phyloP scores from a whole-genome alignment of 2,797 vertebrate species.

The Telmatherina bonti region DNA sequence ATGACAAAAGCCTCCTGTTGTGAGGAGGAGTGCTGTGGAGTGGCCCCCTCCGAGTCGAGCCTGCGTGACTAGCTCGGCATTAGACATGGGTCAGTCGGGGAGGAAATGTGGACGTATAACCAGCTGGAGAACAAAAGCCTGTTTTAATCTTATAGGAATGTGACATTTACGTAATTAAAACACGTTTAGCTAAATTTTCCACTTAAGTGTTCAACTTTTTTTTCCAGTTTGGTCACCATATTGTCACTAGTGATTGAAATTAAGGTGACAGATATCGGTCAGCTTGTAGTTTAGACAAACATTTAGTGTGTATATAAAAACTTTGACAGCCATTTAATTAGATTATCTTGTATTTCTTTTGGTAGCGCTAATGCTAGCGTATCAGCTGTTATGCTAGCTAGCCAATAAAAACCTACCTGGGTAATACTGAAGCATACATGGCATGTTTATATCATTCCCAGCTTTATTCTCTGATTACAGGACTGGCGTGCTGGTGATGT shows the following conservation, averaged over 20 bases:
- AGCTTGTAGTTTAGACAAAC: no score
- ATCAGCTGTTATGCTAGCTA: no score
- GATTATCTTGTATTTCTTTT: no score
- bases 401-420: no score
- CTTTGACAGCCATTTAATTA: no score
- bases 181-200: constrained; percentile 43
- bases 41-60: constrained; percentile 50
- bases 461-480: no score
- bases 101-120: constrained; percentile 47
- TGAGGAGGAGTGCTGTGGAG: constrained; percentile 72
- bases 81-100: constrained; percentile 77
- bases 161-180: constrained; percentile 55
- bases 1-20: constrained; percentile 83
- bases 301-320: no score
- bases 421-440: no score
- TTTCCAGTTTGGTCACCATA: constrained; percentile 20
- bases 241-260: background rate
- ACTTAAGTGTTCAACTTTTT: constrained; percentile 15
- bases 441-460: no score
- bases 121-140: constrained; percentile 55
- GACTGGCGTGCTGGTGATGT: no score
- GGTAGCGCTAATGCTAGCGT: no score
- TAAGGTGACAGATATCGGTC: background rate
- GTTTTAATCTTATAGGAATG: constrained; percentile 47
- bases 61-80: constrained; percentile 60